Conservation (phyloP, 1,140 invertebrate species). For the Neotoxoptera formosana region DNA sequence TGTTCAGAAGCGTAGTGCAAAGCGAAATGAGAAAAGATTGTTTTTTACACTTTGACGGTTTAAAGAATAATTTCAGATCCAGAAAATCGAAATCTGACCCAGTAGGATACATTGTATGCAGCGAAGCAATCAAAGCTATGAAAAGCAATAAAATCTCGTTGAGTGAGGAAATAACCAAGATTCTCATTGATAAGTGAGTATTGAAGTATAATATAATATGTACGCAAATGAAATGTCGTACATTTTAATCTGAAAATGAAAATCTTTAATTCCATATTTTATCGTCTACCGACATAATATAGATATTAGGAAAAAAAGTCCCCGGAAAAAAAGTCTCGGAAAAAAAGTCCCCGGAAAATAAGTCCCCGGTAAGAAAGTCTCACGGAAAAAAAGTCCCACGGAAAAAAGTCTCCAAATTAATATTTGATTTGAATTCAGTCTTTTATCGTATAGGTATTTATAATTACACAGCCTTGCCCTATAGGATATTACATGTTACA, state of each 20-base stretch:
- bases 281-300: not conserved
- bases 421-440: no score
- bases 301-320: no score
- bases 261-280: not conserved
- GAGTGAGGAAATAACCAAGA: not conserved
- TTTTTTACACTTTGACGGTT: slow-evolving; percentile 36
- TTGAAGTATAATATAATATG: not conserved
- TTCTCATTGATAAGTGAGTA: slow-evolving; percentile 8
- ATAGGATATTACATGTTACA: no score
- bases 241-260: no score
- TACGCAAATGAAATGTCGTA: not conserved
- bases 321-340: no score
- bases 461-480: no score
- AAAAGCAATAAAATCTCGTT: slow-evolving; percentile 29
- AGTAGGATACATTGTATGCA: not conserved
- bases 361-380: no score
- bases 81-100: not conserved
- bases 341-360: no score
- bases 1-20: not conserved
- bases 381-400: no score
- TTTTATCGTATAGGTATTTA: no score
- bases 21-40: not conserved
- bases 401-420: no score
- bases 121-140: not conserved
- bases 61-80: slow-evolving; percentile 12